Percentiles rank a stretch among this genome's conserved stretches.
These are phyloP conservation scores for Stictonetta naevosa DNA, from an alignment of 2,113 vertebrate species.

Conservation along the genomic window DNA sequence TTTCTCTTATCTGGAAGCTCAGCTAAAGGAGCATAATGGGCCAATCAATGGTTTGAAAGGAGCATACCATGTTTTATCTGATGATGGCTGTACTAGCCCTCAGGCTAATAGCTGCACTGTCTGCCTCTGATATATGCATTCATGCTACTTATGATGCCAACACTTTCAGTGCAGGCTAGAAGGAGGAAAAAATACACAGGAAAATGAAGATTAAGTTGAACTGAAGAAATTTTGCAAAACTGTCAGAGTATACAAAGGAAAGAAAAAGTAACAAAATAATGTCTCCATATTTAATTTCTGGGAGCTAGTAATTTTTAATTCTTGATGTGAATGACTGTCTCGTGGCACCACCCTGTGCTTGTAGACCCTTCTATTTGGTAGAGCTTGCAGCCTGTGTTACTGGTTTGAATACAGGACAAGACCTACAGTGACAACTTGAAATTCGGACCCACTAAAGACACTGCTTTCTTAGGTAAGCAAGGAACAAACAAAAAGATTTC, in stretches of 20 bases:
- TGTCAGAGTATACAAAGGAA: not conserved
- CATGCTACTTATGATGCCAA: conserved; percentile 71
- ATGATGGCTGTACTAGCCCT: conserved; percentile 41
- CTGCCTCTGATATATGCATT: conserved; percentile 67
- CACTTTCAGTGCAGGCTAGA: conserved; percentile 76
- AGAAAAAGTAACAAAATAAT: not conserved
- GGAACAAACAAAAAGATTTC: not conserved
- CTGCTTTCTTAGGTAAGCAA: not conserved
- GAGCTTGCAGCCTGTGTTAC: not conserved
- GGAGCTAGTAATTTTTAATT: not conserved
- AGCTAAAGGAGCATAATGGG: conserved; percentile 37
- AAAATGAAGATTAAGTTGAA: not conserved
- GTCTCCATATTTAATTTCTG: not conserved
- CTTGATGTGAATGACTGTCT: not conserved
- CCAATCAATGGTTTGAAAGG: not conserved
- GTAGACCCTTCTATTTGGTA: not conserved
- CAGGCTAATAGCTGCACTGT: conserved; percentile 19
- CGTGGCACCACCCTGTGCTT: not conserved
- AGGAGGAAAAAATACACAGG: not conserved
- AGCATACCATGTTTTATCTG: not conserved
- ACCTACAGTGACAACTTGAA: not conserved
- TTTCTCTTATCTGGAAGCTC: conserved; percentile 59
- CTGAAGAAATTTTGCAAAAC: not conserved
- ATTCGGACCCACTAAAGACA: not conserved
- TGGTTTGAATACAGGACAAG: not conserved